These are phyloP conservation scores for Ectropis crepuscularia DNA, from an alignment of 2,888 invertebrate species.

Conservation along the genomic window DNA sequence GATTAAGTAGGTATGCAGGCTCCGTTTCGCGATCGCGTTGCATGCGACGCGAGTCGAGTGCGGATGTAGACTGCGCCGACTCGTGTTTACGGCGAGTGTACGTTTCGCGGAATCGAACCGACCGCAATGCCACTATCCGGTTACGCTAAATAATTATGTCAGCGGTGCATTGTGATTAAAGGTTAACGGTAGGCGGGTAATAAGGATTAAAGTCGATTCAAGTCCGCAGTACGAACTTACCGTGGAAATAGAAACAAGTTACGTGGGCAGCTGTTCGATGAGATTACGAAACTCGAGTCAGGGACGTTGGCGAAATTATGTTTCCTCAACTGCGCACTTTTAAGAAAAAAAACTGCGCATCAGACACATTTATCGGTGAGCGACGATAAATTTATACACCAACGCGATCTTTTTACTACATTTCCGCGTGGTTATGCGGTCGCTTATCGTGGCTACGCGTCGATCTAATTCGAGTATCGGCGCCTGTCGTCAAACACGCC, in stretches of 20 bases:
- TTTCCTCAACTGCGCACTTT: slow-evolving; percentile 66
- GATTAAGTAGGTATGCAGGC: slow-evolving; percentile 55
- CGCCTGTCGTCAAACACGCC: slow-evolving; percentile 71
- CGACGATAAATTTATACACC: slow-evolving; percentile 78
- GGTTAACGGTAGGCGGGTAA: slow-evolving; percentile 56
- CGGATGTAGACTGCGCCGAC: slow-evolving; percentile 64
- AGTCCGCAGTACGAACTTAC: slow-evolving; percentile 54
- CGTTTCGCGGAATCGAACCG: slow-evolving; percentile 70
- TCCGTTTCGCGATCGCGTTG: slow-evolving; percentile 66
- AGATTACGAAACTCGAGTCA: slow-evolving; percentile 67
- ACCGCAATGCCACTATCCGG: slow-evolving; percentile 62
- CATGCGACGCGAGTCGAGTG: slow-evolving; percentile 48
- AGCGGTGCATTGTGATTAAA: slow-evolving; percentile 71
- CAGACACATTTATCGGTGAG: slow-evolving; percentile 69
- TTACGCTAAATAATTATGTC: slow-evolving; percentile 79
- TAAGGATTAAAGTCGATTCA: slow-evolving; percentile 66
- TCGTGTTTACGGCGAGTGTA: slow-evolving; percentile 64
- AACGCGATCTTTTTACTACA: slow-evolving; percentile 75
- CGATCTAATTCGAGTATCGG: slow-evolving; percentile 76
- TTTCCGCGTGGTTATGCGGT: slow-evolving; percentile 79
- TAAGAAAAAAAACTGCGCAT: slow-evolving; percentile 65
- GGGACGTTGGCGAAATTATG: slow-evolving; percentile 67
- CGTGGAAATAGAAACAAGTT: slow-evolving; percentile 75
- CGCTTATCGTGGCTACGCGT: slow-evolving; percentile 69
- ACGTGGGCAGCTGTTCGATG: slow-evolving; percentile 71